Evolutionary conservation across 2,113 vertebrate genomes (phyloP), one percentile per base, ranked within the genome.

Genomic region (Alethe diademata): DNA sequence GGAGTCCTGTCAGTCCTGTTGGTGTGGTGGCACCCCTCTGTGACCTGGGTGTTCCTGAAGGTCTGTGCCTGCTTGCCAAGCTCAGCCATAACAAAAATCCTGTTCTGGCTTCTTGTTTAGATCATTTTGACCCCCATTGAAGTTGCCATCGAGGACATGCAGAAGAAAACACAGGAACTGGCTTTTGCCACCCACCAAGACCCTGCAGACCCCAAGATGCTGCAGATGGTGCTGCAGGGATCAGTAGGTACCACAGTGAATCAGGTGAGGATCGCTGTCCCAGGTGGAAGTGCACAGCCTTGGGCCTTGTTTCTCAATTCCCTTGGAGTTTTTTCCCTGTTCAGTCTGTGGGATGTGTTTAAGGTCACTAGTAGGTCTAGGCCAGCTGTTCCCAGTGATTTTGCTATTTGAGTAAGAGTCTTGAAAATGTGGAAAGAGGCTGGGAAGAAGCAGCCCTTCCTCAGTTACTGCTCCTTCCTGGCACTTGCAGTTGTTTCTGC

Each of bases 111-210:
- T 5, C 72, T 93, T 89, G 29, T 61, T 45, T 87, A 99, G 99
- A 98, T 99, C 73, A 99, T 99, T 95, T 97, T 99, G 97, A 99
- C 98, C 3, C 99, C 99, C 86, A 99, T 99, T 23, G 99, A 99
- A 97, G 99, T 99, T 38, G 99, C 99, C n/a, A 99, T 99, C 45
- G 99, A 99, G 96, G 99, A 99, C 96, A 99, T 99, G 99, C 99
- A 99, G 97, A 99, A 99, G 96, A 99, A 99, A 97, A 99, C 99
- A 9, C 99, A 99, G 90, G 99, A 99, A 95, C 48, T 99, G 90
- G 99, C 99, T 51, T 99, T 99, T 67, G 99, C 99, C 78, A 99
- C 99, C 50, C 99, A 99, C 96, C 99, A 99, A 94, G 99, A 99
- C 90, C 99, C 99, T 23, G 98, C 99, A 8, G 99, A 99, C 79